A percentile compares a stretch with the other conserved stretches of the same genome.
phyloP scores from a whole-genome alignment of 2,888 invertebrate genomes.

The Rhagophthalmus giganteus region DNA sequence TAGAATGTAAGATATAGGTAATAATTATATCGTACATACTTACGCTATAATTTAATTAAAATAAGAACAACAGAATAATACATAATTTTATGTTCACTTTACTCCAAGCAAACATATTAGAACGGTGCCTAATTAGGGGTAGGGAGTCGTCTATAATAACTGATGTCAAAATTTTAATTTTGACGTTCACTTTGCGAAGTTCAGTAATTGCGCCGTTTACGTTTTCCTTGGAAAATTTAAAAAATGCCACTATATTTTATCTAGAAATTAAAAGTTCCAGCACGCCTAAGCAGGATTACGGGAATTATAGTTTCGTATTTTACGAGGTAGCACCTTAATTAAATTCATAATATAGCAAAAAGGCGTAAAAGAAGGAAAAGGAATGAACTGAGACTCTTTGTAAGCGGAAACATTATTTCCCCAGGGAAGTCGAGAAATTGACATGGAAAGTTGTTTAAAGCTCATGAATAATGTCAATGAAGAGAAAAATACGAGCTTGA shows the following conservation, averaged over 20 bases:
- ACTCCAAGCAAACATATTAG: too few species aligned
- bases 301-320: slow-evolving; percentile 19
- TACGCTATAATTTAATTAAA: too few species aligned
- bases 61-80: too few species aligned
- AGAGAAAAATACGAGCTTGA: slow-evolving; percentile 25
- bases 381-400: slow-evolving; percentile 33
- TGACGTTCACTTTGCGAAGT: too few species aligned
- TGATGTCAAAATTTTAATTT: too few species aligned
- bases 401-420: slow-evolving; percentile 39
- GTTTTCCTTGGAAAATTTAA: background rate
- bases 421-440: slow-evolving; percentile 41
- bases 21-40: too few species aligned
- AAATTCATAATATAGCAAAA: slow-evolving; percentile 43
- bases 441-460: slow-evolving; percentile 47
- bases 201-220: too few species aligned
- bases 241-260: background rate
- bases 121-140: too few species aligned
- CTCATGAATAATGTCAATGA: slow-evolving; percentile 43
- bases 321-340: slow-evolving; percentile 41
- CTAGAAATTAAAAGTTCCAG: slow-evolving; percentile 8
- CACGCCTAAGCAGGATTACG: slow-evolving; percentile 4
- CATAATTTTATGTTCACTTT: too few species aligned
- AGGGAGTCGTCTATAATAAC: too few species aligned
- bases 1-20: too few species aligned
- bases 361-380: slow-evolving; percentile 32